A percentile compares a stretch with the other conserved stretches of the same genome.
Evolutionary conservation across 2,113 vertebrate species (phyloP).

Genomic region (Solea solea): DNA sequence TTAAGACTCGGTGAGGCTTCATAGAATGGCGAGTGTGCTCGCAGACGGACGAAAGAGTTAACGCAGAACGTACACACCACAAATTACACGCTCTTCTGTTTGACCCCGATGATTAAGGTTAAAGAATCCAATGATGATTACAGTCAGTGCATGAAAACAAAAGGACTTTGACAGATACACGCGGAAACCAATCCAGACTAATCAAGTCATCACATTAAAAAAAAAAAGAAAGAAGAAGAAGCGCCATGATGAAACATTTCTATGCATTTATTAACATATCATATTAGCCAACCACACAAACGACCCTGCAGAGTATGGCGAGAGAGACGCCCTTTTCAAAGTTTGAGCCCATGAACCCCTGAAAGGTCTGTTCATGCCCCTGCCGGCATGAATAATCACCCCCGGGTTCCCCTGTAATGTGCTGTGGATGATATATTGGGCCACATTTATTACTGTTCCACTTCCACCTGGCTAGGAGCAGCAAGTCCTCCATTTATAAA

Average conservation of each 20-base stretch:
- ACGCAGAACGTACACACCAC: constrained; percentile 45
- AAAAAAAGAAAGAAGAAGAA: background rate
- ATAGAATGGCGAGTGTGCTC: constrained; percentile 22
- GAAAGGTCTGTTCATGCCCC: constrained; percentile 79
- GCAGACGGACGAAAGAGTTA: constrained; percentile 26
- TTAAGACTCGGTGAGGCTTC: constrained; percentile 44
- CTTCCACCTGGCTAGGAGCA: constrained; percentile 79
- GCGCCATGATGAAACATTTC: constrained; percentile 18
- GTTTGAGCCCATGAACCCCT: constrained; percentile 76
- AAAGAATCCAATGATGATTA: constrained; percentile 62
- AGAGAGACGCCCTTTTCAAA: constrained; percentile 79
- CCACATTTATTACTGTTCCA: constrained; percentile 81
- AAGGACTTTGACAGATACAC: constrained; percentile 43
- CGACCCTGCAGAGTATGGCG: constrained; percentile 62
- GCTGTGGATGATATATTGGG: constrained; percentile 79
- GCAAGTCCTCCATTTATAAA: constrained; percentile 77
- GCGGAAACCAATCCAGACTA: constrained; percentile 33
- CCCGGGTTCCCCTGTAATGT: constrained; percentile 76
- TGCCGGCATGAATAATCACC: constrained; percentile 81
- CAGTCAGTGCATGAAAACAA: constrained; percentile 47
- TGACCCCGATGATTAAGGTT: constrained; percentile 66
- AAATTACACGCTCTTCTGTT: constrained; percentile 48
- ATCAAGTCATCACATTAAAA: constrained; percentile 47
- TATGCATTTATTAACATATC: constrained; percentile 5
- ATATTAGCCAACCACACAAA: constrained; percentile 31